Evolutionary conservation across 2,888 invertebrate genomes (phyloP).

Genomic region (Agapostemon virescens): DNA sequence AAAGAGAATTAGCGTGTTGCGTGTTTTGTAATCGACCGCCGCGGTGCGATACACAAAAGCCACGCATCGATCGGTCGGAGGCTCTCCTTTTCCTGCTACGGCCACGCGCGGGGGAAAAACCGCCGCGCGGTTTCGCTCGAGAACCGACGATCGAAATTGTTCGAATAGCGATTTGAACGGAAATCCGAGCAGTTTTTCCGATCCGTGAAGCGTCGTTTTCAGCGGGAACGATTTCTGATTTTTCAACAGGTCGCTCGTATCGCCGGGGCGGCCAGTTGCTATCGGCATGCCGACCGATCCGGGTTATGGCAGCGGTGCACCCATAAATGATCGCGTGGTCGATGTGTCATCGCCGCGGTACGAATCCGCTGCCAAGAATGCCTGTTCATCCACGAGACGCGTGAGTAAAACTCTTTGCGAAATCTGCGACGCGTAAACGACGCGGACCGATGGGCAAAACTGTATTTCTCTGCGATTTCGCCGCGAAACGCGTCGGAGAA

Average conservation of each 20-base stretch:
- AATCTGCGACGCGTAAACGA: conserved; percentile 22
- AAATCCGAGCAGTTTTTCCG: not conserved
- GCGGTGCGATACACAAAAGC: not conserved
- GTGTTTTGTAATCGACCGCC: conserved; percentile 45
- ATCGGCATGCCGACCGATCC: conserved; percentile 57
- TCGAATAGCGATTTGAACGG: too few species aligned
- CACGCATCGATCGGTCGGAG: conserved; percentile 30
- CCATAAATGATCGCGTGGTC: conserved; percentile 59
- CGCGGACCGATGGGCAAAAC: not conserved
- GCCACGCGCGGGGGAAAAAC: not conserved
- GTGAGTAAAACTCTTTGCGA: conserved; percentile 52
- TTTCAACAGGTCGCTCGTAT: conserved; percentile 5
- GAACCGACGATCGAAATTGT: too few species aligned
- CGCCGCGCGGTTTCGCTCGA: not conserved
- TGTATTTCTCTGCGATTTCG: too few species aligned
- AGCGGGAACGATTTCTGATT: not conserved
- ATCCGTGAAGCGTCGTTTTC: not conserved
- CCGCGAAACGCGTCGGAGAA: too few species aligned
- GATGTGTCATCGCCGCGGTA: conserved; percentile 45
- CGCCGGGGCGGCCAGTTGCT: conserved; percentile 36
- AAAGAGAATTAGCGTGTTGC: conserved; percentile 27
- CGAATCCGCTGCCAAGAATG: conserved; percentile 32
- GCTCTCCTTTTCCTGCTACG: not conserved
- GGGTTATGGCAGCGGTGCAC: conserved; percentile 54
- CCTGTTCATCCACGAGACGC: conserved; percentile 32